Evolutionary conservation across 2,113 vertebrate genomes (phyloP).

Genomic region (Bungarus multicinctus): DNA sequence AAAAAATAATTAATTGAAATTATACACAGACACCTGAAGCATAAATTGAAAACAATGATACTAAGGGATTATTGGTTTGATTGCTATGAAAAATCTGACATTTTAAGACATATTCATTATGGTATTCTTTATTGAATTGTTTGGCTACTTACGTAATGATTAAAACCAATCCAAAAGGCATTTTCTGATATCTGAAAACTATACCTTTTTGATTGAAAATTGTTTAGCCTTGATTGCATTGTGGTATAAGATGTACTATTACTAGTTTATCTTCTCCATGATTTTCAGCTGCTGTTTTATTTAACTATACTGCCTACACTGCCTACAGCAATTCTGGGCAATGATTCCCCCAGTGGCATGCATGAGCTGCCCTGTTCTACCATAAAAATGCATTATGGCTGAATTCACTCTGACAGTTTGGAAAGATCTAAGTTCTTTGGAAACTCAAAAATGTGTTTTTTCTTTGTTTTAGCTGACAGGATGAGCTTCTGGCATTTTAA

Average conservation of each 20-base stretch:
- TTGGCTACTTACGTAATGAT: conserved; percentile 10
- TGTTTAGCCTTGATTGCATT: conserved; percentile 68
- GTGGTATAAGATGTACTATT: conserved; percentile 72
- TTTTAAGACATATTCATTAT: conserved; percentile 40
- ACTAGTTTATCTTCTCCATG: conserved; percentile 69
- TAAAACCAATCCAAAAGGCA: conserved; percentile 27
- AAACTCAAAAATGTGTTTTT: conserved; percentile 77
- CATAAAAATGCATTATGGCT: conserved; percentile 71
- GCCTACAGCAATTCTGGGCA: conserved; percentile 73
- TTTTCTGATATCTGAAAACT: conserved; percentile 37
- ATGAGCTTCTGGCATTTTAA: conserved; percentile 78
- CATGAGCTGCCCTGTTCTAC: conserved; percentile 68
- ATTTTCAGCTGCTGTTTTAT: conserved; percentile 76
- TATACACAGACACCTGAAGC: not conserved
- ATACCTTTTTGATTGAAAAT: conserved; percentile 49
- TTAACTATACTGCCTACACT: conserved; percentile 68
- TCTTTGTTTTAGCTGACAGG: conserved; percentile 77
- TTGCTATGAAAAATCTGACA: not conserved
- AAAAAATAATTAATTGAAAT: not conserved
- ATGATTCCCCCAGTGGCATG: conserved; percentile 69
- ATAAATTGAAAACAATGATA: not conserved
- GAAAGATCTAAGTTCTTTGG: conserved; percentile 79
- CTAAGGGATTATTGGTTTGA: not conserved
- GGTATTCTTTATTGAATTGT: conserved; percentile 40
- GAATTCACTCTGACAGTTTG: conserved; percentile 76